phyloP scores from a whole-genome alignment of 2,888 invertebrate genomes.

The Adela reaumurella region DNA sequence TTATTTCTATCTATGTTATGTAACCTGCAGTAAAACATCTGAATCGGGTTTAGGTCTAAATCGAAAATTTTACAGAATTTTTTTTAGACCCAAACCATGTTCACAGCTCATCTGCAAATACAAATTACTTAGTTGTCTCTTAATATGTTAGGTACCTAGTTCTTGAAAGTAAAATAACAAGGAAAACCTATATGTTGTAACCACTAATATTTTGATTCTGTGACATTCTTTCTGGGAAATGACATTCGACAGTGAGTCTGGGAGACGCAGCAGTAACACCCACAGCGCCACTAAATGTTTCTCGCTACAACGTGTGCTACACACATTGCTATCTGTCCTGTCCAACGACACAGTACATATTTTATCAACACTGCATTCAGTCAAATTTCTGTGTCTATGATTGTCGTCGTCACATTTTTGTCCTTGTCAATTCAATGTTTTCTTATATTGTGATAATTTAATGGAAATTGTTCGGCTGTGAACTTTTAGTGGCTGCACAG shows the following conservation, averaged over 20 bases:
- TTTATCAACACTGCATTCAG: no score
- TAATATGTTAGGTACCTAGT: no score
- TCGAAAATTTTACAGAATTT: no score
- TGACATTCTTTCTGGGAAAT: conserved; percentile 53
- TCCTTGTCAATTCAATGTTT: conserved; percentile 4
- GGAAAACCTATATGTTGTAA: no score
- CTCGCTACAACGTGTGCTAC: conserved; percentile 30
- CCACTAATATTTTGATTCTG: conserved; percentile 35
- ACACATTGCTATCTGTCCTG: conserved; percentile 14
- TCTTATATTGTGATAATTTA: conserved; percentile 28
- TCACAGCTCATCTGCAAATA: no score
- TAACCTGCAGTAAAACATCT: no score
- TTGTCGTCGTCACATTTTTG: conserved; percentile 22
- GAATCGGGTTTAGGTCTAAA: no score
- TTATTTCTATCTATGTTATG: conserved; percentile 5
- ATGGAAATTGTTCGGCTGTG: conserved; percentile 46
- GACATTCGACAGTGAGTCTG: conserved; percentile 1
- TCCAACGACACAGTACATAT: no score
- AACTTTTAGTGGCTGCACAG: conserved; percentile 65
- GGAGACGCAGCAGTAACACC: background rate
- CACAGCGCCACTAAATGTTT: conserved; percentile 16
- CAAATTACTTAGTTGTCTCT: no score
- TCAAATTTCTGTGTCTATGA: no score
- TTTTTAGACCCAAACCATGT: no score
- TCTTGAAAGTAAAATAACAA: no score